These are phyloP conservation scores for Stercorarius parasiticus DNA, from an alignment of 2,113 vertebrate genomes.

Conservation along the genomic window DNA sequence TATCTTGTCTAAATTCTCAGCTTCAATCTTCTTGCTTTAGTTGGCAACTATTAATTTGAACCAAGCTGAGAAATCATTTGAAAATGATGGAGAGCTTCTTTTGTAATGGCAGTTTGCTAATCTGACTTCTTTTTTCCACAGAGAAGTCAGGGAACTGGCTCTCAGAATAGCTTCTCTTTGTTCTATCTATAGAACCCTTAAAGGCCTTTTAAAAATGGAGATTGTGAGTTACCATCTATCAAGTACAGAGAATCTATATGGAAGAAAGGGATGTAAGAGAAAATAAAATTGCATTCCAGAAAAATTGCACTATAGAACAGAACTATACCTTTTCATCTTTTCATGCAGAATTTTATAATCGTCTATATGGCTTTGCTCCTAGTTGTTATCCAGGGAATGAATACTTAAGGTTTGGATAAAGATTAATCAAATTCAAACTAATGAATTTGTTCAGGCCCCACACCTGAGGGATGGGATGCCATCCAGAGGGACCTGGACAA, in stretches of 20 bases:
- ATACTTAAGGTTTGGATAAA: background rate
- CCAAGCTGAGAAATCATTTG: background rate
- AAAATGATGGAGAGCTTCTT: background rate
- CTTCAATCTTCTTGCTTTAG: background rate
- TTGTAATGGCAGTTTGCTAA: background rate
- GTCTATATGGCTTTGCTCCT: background rate
- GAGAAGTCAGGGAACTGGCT: background rate
- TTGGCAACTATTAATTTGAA: background rate
- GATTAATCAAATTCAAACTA: background rate
- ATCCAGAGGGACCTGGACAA: too few species aligned
- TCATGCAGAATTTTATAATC: background rate
- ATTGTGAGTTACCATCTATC: background rate
- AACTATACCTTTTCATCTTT: background rate
- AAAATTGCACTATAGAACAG: background rate
- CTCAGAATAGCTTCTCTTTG: background rate
- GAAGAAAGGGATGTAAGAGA: background rate
- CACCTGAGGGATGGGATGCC: too few species aligned
- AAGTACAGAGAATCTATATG: background rate
- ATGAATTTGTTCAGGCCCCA: too few species aligned
- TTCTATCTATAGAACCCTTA: background rate
- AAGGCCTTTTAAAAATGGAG: background rate
- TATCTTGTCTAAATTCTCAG: background rate
- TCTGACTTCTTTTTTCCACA: background rate
- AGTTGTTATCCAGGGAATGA: background rate
- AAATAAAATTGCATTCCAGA: background rate